Evolutionary conservation across 2,113 vertebrate species (phyloP).

Genomic region (Xerus inauris): DNA sequence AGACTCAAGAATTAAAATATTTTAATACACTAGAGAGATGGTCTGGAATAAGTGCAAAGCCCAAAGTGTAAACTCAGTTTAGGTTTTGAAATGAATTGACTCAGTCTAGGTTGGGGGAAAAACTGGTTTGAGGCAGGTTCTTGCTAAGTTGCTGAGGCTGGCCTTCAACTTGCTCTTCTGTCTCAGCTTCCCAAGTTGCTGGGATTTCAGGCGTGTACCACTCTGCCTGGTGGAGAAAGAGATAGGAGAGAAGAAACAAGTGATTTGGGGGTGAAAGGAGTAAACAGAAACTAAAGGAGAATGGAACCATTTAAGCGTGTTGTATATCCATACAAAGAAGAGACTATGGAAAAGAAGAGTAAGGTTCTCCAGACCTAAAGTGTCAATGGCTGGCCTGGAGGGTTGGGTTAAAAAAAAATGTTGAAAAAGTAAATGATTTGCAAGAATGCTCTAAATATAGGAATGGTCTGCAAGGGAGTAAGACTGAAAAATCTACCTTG

Average conservation of each 20-base stretch:
- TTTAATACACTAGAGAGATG: not conserved
- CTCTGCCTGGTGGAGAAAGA: not conserved
- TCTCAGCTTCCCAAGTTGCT: too few relatives aligned
- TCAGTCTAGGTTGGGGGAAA: not conserved
- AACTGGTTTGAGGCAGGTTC: not conserved
- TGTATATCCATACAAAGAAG: not conserved
- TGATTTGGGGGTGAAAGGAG: not conserved
- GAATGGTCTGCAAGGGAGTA: not conserved
- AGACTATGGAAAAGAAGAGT: not conserved
- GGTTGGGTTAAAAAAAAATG: constrained; percentile 29
- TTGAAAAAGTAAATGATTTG: not conserved
- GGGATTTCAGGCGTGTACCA: too few relatives aligned
- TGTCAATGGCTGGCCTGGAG: not conserved
- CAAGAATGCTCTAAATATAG: not conserved
- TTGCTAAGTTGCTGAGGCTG: too few relatives aligned
- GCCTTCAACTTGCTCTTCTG: too few relatives aligned
- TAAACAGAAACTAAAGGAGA: not conserved
- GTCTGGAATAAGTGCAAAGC: constrained; percentile 9
- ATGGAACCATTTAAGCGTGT: not conserved
- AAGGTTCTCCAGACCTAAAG: not conserved
- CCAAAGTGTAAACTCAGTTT: constrained; percentile 27
- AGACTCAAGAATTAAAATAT: constrained; percentile 34
- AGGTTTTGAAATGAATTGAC: constrained; percentile 42
- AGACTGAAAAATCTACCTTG: not conserved
- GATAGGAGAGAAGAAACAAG: not conserved